Percentiles rank a stretch among this genome's conserved stretches.
phyloP scores from a whole-genome alignment of 2,888 invertebrate species.

The Meliscaeva auricollis region DNA sequence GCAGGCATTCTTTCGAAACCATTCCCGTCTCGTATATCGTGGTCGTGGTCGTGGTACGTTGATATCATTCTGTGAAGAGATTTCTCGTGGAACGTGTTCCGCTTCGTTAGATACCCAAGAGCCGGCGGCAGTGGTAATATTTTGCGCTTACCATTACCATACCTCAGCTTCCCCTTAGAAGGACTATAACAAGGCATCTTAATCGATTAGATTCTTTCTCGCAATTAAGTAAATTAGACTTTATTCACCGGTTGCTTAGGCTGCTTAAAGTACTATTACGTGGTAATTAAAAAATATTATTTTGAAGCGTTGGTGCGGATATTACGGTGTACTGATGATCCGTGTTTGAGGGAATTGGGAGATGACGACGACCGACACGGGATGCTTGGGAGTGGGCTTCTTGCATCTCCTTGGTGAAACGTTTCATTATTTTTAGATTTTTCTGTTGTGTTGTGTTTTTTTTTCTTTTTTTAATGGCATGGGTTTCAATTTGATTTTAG shows the following conservation, averaged over 20 bases:
- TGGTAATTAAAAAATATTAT: conserved; percentile 71
- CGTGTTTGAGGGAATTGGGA: conserved; percentile 3
- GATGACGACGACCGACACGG: background rate
- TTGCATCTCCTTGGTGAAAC: conserved; percentile 37
- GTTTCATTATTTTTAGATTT: conserved; percentile 32
- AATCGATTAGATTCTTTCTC: conserved; percentile 73
- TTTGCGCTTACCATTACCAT: conserved; percentile 42
- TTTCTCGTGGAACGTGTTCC: conserved; percentile 55
- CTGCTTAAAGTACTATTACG: conserved; percentile 68
- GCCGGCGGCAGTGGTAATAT: conserved; percentile 52
- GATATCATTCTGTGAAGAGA: conserved; percentile 19
- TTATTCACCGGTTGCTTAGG: conserved; percentile 73
- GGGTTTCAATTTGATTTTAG: background rate
- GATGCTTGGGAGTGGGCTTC: background rate
- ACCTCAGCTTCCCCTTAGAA: background rate
- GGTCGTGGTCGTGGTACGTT: too few relatives aligned
- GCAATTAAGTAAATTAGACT: conserved; percentile 74
- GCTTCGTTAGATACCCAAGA: conserved; percentile 69
- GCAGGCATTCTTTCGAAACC: conserved; percentile 34
- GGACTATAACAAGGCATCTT: conserved; percentile 29
- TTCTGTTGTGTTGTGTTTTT: conserved; percentile 2
- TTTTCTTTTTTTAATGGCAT: background rate
- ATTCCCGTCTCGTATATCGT: background rate
- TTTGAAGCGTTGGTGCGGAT: conserved; percentile 55
- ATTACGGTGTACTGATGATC: conserved; percentile 38